Percentiles rank a stretch among this genome's conserved stretches.
These are phyloP conservation scores for Polyodon spathula DNA, from an alignment of 2,113 vertebrate genomes.

Conservation along the genomic window DNA sequence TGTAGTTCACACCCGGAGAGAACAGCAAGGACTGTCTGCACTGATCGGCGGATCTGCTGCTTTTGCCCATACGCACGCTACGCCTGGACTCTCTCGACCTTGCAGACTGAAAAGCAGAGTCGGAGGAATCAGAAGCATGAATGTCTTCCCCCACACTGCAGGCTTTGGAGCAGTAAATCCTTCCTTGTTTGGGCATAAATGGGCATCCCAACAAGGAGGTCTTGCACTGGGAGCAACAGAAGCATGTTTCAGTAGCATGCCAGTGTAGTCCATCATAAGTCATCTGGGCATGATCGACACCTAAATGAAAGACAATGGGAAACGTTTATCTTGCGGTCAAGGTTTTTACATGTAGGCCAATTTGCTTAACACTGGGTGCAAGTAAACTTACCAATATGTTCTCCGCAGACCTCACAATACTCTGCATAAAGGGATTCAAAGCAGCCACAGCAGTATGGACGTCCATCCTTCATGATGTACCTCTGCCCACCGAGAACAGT, in stretches of 20 bases:
- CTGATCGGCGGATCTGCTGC: conserved; percentile 86
- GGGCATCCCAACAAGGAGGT: conserved; percentile 82
- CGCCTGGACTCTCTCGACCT: conserved; percentile 84
- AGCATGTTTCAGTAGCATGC: conserved; percentile 91
- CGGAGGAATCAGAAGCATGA: conserved; percentile 89
- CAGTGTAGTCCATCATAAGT: conserved; percentile 94
- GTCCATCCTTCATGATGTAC: conserved; percentile 95
- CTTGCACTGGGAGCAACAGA: conserved; percentile 91
- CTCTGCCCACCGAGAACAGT: conserved; percentile 84
- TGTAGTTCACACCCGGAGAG: conserved; percentile 82
- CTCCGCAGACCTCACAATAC: conserved; percentile 89
- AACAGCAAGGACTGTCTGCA: conserved; percentile 90
- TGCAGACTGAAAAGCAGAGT: conserved; percentile 90
- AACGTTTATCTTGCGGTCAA: conserved; percentile 2
- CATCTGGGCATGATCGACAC: conserved; percentile 96
- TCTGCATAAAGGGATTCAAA: conserved; percentile 92
- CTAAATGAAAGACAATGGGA: conserved; percentile 39
- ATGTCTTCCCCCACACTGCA: conserved; percentile 89
- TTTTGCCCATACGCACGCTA: conserved; percentile 85
- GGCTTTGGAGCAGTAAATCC: conserved; percentile 89
- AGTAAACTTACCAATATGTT: conserved; percentile 77
- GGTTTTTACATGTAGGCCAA: background rate
- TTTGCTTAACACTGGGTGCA: background rate
- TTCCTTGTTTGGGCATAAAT: conserved; percentile 90
- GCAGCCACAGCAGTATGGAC: conserved; percentile 87